phyloP scores from a whole-genome alignment of 2,888 invertebrate genomes.

The Aspidapion aeneum region DNA sequence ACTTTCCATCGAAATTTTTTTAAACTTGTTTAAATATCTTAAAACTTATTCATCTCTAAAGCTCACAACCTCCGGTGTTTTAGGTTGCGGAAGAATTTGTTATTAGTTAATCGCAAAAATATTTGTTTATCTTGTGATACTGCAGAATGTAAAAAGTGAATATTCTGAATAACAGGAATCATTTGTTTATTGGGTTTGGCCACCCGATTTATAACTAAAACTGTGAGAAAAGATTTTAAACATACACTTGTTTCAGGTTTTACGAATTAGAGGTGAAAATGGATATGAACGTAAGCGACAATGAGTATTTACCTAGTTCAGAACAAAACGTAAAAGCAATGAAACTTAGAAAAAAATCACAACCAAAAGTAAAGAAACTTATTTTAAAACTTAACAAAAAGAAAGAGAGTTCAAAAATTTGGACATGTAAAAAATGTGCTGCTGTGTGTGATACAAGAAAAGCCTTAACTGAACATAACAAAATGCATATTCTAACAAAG shows the following conservation, averaged over 20 bases:
- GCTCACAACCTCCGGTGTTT: too few species aligned
- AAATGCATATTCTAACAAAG: slow-evolving; percentile 28
- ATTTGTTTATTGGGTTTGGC: too few species aligned
- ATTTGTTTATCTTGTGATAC: too few species aligned
- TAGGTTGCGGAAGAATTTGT: too few species aligned
- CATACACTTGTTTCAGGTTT: not conserved
- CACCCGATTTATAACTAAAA: too few species aligned
- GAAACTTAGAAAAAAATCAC: slow-evolving; percentile 12
- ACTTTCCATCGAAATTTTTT: too few species aligned
- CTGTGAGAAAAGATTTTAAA: too few species aligned
- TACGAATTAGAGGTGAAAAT: not conserved
- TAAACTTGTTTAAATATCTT: too few species aligned
- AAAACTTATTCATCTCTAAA: too few species aligned
- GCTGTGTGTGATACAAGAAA: slow-evolving; percentile 32
- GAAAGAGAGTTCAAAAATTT: slow-evolving; percentile 27
- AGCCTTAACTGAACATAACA: slow-evolving; percentile 34
- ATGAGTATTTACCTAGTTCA: not conserved
- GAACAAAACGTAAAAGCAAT: slow-evolving; percentile 19
- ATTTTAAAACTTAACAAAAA: slow-evolving; percentile 14
- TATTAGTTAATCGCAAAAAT: too few species aligned
- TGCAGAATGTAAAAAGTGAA: too few species aligned
- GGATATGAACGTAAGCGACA: not conserved
- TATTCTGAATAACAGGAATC: too few species aligned
- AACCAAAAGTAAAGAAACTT: not conserved
- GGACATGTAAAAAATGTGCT: slow-evolving; percentile 36